A percentile compares a stretch with the other conserved stretches of the same genome.
phyloP scores from a whole-genome alignment of 2,888 invertebrate species.

The Parascotia fuliginaria region DNA sequence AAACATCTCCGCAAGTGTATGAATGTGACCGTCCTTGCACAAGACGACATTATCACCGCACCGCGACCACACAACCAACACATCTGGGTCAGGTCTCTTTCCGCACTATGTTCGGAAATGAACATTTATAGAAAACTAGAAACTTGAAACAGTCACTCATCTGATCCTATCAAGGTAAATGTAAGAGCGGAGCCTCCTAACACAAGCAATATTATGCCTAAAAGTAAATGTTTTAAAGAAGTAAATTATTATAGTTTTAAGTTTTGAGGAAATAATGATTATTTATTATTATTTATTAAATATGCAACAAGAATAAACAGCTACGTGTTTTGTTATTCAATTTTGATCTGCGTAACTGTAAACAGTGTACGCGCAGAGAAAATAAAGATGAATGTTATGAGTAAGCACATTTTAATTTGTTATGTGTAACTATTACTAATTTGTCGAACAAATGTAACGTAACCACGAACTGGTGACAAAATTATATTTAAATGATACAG shows the following conservation, averaged over 20 bases:
- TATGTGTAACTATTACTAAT: conserved; percentile 16
- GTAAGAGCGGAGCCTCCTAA: too few relatives aligned
- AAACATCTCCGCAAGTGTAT: conserved; percentile 56
- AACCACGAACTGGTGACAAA: conserved; percentile 10
- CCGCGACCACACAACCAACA: conserved; percentile 50
- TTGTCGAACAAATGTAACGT: neutral
- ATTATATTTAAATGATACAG: conserved; percentile 16
- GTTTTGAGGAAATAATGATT: too few relatives aligned
- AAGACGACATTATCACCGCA: conserved; percentile 57
- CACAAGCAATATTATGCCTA: too few relatives aligned
- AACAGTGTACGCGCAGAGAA: conserved; percentile 12
- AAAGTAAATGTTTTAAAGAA: too few relatives aligned
- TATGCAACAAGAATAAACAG: conserved; percentile 31
- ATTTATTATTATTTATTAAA: too few relatives aligned
- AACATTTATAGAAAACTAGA: conserved; percentile 44
- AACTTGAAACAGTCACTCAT: conserved; percentile 45
- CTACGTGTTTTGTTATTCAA: conserved; percentile 15
- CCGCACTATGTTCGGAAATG: conserved; percentile 57
- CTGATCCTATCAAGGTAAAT: conserved; percentile 42
- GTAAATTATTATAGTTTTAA: too few relatives aligned
- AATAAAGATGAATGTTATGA: conserved; percentile 15
- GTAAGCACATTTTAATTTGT: conserved; percentile 15
- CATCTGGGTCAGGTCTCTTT: conserved; percentile 62
- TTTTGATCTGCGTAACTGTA: conserved; percentile 10
- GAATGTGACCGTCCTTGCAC: conserved; percentile 77